These are phyloP conservation scores for Sceloporus tristichus DNA, from an alignment of 2,113 vertebrate genomes.

Conservation along the genomic window DNA sequence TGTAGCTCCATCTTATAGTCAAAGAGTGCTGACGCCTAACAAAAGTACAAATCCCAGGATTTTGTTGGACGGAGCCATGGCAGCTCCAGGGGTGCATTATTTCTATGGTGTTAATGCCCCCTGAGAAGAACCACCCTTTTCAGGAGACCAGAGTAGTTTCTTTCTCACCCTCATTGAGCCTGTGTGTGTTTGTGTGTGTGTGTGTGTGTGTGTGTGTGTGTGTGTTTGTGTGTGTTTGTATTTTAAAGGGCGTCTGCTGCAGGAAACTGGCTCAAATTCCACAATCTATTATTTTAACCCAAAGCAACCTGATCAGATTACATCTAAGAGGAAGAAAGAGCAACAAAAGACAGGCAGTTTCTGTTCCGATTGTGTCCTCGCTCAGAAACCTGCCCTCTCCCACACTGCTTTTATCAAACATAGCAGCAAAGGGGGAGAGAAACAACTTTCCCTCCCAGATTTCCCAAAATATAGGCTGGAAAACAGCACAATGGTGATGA, in stretches of 20 bases:
- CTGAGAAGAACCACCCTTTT: background rate
- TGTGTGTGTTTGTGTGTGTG: background rate
- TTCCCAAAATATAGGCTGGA: background rate
- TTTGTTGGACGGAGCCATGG: too few relatives aligned
- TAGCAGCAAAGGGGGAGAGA: background rate
- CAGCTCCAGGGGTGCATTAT: too few relatives aligned
- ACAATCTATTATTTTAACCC: background rate
- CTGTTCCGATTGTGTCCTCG: background rate
- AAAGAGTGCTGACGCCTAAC: too few relatives aligned
- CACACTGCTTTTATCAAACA: background rate
- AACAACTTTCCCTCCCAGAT: background rate
- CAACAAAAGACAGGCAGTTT: background rate
- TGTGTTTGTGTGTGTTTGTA: too few relatives aligned
- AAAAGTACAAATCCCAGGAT: too few relatives aligned
- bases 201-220: background rate
- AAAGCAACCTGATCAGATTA: background rate
- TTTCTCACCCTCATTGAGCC: background rate
- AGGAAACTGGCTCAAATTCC: background rate
- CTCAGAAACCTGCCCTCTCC: background rate
- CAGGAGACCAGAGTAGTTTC: background rate
- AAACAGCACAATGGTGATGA: background rate
- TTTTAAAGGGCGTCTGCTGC: background rate
- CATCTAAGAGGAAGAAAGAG: background rate
- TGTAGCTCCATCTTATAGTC: too few relatives aligned
- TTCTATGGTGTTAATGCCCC: too few relatives aligned